A percentile compares a stretch with the other conserved stretches of the same genome.
Conservation (phyloP, 2,888 invertebrate genomes). For the Neoitamus cyanurus region DNA sequence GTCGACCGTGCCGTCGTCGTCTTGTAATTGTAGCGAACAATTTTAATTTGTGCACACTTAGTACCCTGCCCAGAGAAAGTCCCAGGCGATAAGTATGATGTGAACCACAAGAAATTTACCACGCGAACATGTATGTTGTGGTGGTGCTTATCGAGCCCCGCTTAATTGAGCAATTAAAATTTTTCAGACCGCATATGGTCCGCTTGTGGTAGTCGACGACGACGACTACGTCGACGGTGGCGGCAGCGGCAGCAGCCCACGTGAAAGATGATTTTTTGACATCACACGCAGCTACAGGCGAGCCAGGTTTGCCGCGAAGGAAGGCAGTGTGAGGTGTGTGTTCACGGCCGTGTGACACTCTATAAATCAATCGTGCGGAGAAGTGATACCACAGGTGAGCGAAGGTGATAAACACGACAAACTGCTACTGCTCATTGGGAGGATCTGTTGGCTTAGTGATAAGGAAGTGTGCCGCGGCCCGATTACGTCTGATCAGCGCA, state of each 20-base stretch:
- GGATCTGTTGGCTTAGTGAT: background rate
- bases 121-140: background rate
- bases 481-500: slow-evolving; percentile 48
- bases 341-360: background rate
- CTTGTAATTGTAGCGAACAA: background rate
- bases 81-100: background rate
- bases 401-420: slow-evolving; percentile 20
- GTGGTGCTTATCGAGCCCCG: slow-evolving; percentile 5
- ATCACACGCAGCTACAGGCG: background rate
- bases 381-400: background rate
- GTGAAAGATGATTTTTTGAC: slow-evolving; percentile 27
- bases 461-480: slow-evolving; percentile 4
- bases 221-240: background rate
- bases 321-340: background rate
- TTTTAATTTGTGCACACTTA: background rate
- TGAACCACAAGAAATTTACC: slow-evolving; percentile 22
- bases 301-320: background rate
- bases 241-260: background rate
- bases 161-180: slow-evolving; percentile 43
- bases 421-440: slow-evolving; percentile 8
- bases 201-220: background rate
- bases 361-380: background rate
- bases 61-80: slow-evolving; percentile 9
- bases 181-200: slow-evolving; percentile 24
- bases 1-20: background rate